Evolutionary conservation across 1,140 invertebrate genomes (phyloP).

Genomic region (Stenopsyche tienmushanensis): DNA sequence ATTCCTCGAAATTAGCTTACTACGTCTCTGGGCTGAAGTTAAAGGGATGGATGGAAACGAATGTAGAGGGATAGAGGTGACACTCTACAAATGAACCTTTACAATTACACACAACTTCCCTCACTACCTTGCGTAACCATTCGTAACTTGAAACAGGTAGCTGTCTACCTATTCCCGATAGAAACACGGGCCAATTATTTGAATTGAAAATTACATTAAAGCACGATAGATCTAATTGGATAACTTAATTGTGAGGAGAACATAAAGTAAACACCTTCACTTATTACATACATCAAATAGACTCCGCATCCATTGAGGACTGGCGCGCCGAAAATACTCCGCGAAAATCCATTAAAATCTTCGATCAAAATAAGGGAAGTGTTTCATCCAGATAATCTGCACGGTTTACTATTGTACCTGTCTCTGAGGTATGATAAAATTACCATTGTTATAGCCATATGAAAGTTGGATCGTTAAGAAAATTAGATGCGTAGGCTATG

Average conservation of each 20-base stretch:
- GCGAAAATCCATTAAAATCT: too few relatives aligned
- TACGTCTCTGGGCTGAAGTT: slow-evolving; percentile 26
- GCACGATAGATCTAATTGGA: slow-evolving; percentile 18
- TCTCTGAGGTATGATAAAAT: not conserved
- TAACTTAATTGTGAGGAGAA: not conserved
- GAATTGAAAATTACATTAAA: slow-evolving; percentile 26
- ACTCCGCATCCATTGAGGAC: too few relatives aligned
- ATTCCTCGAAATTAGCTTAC: too few relatives aligned
- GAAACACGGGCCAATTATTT: slow-evolving; percentile 25
- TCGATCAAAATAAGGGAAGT: too few relatives aligned
- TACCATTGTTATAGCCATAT: slow-evolving; percentile 9
- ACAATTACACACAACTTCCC: slow-evolving; percentile 34
- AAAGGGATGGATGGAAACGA: slow-evolving; percentile 38
- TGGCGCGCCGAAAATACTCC: too few relatives aligned
- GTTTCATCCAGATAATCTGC: not conserved
- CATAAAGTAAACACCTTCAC: too few relatives aligned
- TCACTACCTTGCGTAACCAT: slow-evolving; percentile 23
- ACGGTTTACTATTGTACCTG: not conserved
- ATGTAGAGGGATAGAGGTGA: slow-evolving; percentile 40
- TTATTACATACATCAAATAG: too few relatives aligned
- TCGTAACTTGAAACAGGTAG: slow-evolving; percentile 18
- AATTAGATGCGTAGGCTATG: slow-evolving; percentile 24
- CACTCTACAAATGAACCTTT: slow-evolving; percentile 42
- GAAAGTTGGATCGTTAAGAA: slow-evolving; percentile 20
- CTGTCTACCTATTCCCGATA: slow-evolving; percentile 6